These are phyloP conservation scores for Azemiops feae DNA, from an alignment of 2,113 vertebrate species.

Conservation along the genomic window DNA sequence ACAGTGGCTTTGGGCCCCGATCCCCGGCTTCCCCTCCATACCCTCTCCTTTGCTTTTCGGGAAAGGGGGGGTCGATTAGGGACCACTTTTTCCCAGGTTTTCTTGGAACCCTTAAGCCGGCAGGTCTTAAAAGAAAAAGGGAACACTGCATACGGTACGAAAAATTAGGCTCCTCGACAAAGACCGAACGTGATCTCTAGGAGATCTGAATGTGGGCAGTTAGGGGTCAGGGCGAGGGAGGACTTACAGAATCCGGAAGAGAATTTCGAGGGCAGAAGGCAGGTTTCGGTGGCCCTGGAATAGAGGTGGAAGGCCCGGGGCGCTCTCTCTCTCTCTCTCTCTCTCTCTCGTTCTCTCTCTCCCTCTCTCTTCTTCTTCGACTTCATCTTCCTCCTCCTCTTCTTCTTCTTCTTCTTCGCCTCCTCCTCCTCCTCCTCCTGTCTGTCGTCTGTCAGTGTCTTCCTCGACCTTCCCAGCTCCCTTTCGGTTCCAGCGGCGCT, in stretches of 20 bases:
- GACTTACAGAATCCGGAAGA: conserved; percentile 72
- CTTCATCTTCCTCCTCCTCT: neutral
- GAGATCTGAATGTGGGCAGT: conserved; percentile 8
- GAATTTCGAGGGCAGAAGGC: conserved; percentile 53
- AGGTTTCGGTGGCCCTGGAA: neutral
- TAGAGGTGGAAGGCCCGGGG: neutral
- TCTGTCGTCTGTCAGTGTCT: conserved; percentile 27
- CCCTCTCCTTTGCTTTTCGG: neutral
- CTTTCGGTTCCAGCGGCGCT: conserved; percentile 27
- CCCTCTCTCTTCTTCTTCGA: neutral
- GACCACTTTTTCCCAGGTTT: neutral
- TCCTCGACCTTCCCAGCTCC: conserved; percentile 33
- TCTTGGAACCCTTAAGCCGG: neutral
- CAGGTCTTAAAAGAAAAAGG: neutral
- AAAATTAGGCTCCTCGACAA: neutral
- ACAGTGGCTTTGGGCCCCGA: neutral
- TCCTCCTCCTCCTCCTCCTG: neutral
- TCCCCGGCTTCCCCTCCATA: neutral
- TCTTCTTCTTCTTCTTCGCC: too few species aligned
- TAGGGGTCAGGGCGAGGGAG: neutral
- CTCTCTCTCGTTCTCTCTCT: neutral
- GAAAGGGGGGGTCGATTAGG: neutral
- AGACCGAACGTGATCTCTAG: neutral
- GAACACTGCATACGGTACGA: neutral
- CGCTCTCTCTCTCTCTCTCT: neutral